phyloP scores from a whole-genome alignment of 2,113 vertebrate species.

The Chaetodon trifascialis region DNA sequence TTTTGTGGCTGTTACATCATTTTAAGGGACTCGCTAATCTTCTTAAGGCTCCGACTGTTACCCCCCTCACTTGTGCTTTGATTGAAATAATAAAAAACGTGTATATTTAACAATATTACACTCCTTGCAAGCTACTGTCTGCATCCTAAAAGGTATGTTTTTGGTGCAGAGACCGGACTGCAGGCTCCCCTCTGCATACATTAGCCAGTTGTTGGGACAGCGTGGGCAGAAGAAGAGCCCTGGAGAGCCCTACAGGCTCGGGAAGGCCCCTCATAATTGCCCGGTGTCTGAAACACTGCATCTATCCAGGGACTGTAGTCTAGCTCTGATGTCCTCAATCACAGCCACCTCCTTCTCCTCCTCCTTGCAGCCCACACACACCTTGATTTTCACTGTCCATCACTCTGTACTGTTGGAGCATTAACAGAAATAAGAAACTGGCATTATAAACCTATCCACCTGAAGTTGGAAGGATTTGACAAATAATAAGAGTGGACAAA shows the following conservation, averaged over 20 bases:
- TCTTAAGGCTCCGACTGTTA: neutral
- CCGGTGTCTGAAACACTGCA: slow-evolving; percentile 62
- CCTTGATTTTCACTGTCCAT: slow-evolving; percentile 31
- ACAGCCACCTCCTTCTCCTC: slow-evolving; percentile 17
- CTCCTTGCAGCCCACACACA: slow-evolving; percentile 42
- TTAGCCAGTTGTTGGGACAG: slow-evolving; percentile 53
- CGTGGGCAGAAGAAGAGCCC: slow-evolving; percentile 65
- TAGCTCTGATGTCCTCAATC: slow-evolving; percentile 49
- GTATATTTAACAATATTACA: neutral
- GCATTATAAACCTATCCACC: slow-evolving; percentile 1
- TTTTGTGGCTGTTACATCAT: slow-evolving; percentile 10
- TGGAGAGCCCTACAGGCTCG: slow-evolving; percentile 59
- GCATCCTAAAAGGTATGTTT: slow-evolving; percentile 7
- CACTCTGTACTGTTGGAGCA: neutral
- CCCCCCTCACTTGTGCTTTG: neutral
- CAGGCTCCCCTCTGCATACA: slow-evolving; percentile 53
- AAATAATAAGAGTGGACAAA: neutral
- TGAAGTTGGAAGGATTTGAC: slow-evolving; percentile 3
- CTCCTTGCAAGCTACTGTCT: neutral
- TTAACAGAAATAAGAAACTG: neutral
- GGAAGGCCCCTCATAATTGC: slow-evolving; percentile 66
- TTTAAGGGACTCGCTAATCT: slow-evolving; percentile 19
- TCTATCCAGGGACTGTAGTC: slow-evolving; percentile 52
- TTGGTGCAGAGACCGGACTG: slow-evolving; percentile 10
- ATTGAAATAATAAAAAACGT: neutral